phyloP scores from a whole-genome alignment of 2,888 invertebrate genomes.

The Falcaria lacertinaria region DNA sequence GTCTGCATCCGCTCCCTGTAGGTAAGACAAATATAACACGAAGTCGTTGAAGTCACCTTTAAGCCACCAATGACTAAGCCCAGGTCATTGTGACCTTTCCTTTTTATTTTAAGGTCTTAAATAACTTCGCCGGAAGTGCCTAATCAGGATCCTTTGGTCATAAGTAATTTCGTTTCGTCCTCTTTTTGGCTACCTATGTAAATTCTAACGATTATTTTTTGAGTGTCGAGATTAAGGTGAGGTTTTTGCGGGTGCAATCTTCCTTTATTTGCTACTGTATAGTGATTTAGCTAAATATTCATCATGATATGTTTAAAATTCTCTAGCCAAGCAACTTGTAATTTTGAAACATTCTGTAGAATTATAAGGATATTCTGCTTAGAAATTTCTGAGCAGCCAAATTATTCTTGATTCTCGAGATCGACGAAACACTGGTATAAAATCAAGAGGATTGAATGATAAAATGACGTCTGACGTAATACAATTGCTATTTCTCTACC shows the following conservation, averaged over 20 bases:
- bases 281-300: too few species aligned
- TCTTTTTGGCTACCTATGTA: slow-evolving; percentile 14
- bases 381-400: too few species aligned
- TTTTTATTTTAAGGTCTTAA: slow-evolving; percentile 59
- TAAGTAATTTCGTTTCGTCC: slow-evolving; percentile 41
- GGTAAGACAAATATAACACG: not conserved
- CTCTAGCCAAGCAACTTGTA: too few species aligned
- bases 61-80: slow-evolving; percentile 44
- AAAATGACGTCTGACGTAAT: too few species aligned
- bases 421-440: too few species aligned
- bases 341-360: too few species aligned
- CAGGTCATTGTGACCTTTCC: slow-evolving; percentile 54
- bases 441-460: too few species aligned
- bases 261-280: not conserved
- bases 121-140: slow-evolving; percentile 66
- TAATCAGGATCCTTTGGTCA: slow-evolving; percentile 64
- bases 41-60: slow-evolving; percentile 42
- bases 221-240: slow-evolving; percentile 2
- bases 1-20: not conserved
- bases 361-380: too few species aligned
- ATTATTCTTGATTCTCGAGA: too few species aligned
- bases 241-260: not conserved
- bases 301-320: too few species aligned
- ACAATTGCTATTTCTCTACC: too few species aligned
- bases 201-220: slow-evolving; percentile 9